Base-by-base conservation (phyloP, 2,797 vertebrate genomes). In the Benthosema pterotum region DNA sequence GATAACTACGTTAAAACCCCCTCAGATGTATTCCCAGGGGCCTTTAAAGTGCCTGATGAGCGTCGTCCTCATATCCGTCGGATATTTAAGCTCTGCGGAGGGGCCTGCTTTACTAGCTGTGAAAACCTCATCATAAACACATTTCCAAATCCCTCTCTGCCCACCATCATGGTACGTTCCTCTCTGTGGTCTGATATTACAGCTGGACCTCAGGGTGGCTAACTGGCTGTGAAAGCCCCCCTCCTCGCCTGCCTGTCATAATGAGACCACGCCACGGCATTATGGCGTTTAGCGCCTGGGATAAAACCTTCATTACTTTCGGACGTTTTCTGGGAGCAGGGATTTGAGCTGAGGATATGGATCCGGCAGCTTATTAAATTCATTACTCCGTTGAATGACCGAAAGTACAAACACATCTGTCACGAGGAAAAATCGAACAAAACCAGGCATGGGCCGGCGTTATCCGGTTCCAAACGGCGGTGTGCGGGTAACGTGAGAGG, bases 271-370 rank as follows among this genome's bases (percentile, higher is more conserved):
- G 59, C 50, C 65, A 3, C 71, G 52, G 57, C 32, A 11, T 77
- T 57, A 57, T 59, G 67, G 66, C 60, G 61, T 74, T 80, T 52
- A 70, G 53, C 42, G 2, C 17, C 19, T 77, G 69, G 63, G 67
- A 71, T 68, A 76, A 82, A 38, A 81, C 67, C 66, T 81, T 82
- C 69, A 83, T 85, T 84, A 77, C 70, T 18, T 14, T 15, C n/a
- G 16, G 48, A 60, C 55, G 60, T 63, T 80, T n/a, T 80, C 67
- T 66, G 57, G 58, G 62, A n/a, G n/a, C n/a, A n/a, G 72, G 68
- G 52, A 64, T 61, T 61, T 38, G 7, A 2, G 32, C 32, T 2
- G 32, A 38, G 32, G 8, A 38, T 38, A 38, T 38, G 32, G 32
- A 38, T 38, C 32, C 32, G 11, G 32, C 32, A 38, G 32, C 32